phyloP scores from a whole-genome alignment of 2,888 invertebrate genomes.

The Phragmatobia fuliginosa region DNA sequence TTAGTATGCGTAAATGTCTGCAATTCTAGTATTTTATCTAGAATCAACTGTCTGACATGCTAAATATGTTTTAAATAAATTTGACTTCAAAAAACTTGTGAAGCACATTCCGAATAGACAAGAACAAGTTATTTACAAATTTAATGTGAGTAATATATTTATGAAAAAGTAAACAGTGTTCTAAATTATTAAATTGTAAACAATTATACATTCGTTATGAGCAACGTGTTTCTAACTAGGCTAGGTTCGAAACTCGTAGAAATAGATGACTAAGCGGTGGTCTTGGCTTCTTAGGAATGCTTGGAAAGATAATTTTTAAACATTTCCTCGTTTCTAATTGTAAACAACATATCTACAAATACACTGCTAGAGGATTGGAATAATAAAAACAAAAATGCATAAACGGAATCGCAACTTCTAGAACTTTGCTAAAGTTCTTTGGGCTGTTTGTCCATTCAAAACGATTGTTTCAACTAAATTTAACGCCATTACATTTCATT shows the following conservation, averaged over 20 bases:
- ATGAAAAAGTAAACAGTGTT: not conserved
- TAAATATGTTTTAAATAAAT: not conserved
- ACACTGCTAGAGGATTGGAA: not conserved
- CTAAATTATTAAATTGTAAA: conserved; percentile 13
- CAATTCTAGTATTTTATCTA: too few relatives aligned
- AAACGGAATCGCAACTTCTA: not conserved
- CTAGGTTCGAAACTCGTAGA: conserved; percentile 18
- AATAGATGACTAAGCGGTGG: conserved; percentile 31
- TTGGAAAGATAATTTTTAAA: conserved; percentile 8
- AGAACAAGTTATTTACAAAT: not conserved
- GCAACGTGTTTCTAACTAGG: conserved; percentile 17
- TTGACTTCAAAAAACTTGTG: not conserved
- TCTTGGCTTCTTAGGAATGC: not conserved
- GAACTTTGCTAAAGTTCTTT: too few relatives aligned
- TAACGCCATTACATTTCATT: too few relatives aligned
- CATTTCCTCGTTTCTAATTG: conserved; percentile 20
- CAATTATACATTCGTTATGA: conserved; percentile 18
- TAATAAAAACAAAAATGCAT: not conserved
- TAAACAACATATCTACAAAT: not conserved
- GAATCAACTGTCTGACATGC: not conserved
- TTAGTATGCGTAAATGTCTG: too few relatives aligned
- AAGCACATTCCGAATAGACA: not conserved
- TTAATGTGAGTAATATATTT: not conserved
- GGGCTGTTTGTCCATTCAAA: too few relatives aligned
- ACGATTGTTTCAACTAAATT: too few relatives aligned